Evolutionary conservation across 2,888 invertebrate genomes (phyloP), one percentile per base, ranked within the genome.

Genomic region (Aporophyla nigra): DNA sequence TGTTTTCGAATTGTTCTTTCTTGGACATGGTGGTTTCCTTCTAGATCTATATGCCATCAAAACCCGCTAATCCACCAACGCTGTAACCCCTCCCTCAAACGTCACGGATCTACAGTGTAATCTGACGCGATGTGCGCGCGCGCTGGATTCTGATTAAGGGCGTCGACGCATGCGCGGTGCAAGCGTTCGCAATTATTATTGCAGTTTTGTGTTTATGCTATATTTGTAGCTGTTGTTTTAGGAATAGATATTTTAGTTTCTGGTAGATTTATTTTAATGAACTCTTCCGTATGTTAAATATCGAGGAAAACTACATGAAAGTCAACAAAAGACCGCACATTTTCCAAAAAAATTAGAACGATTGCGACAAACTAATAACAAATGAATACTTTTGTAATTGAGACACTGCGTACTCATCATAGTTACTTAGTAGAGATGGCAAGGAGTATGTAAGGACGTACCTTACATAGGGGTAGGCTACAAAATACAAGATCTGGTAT

Each of bases 131-230:
- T 88, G 85, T 90, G 90, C 90, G 89, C 90, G 86, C 87, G 90
- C 91, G 92, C 92, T 85, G 87, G 89, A 88, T 90, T 88, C 89
- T 92, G 91, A 93, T 92, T 92, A 91, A 89, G 87, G 90, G 91
- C 91, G 92, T 91, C 91, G 89, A 89, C 91, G 91, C 91, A 88
- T 86, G 84, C 81, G 85, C 89, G 61, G 77, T 65, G 78, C 71
- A 71, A 72, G 77, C 63, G 62, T 62, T 79, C 72, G 83, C 84
- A 80, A 78, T 85, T 85, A 84, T 81, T 84, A 78, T 78, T 84
- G 80, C 85, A 76, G 76, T 71, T 78, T 71, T 80, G 63, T 79
- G 72, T 82, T 74, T 73, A 78, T 76, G 62, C 61, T 80, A 59
- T 74, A 77, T 63, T 80, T 70, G 65, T 70, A 51, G 53, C 33